phyloP scores from a whole-genome alignment of 2,888 invertebrate species.

The Hydraecia micacea region DNA sequence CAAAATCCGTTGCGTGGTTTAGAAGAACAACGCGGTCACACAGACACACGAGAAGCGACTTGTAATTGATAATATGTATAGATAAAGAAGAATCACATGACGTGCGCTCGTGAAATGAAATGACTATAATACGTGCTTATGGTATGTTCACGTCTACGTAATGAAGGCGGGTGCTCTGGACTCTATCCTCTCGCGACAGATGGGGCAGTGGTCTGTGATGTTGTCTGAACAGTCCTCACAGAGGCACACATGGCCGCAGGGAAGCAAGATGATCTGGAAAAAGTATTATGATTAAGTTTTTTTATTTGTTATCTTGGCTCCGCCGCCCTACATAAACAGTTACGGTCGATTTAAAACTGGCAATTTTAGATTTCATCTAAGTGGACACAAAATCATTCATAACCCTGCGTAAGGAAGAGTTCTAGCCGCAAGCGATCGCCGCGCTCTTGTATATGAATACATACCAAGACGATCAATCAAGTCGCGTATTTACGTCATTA shows the following conservation, averaged over 20 bases:
- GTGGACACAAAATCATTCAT: neutral
- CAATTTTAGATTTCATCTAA: neutral
- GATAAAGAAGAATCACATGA: neutral
- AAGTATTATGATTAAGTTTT: neutral
- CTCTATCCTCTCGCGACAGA: slow-evolving; percentile 93
- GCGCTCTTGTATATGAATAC: neutral
- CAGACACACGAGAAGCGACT: too few species aligned
- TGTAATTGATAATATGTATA: too few species aligned
- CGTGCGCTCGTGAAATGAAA: neutral
- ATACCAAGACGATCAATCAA: neutral
- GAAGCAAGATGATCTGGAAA: slow-evolving; percentile 93
- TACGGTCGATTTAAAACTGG: neutral
- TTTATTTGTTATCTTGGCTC: neutral
- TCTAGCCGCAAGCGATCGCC: neutral
- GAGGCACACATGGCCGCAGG: slow-evolving; percentile 97
- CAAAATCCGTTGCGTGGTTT: neutral
- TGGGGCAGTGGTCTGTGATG: slow-evolving; percentile 93
- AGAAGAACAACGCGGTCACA: neutral
- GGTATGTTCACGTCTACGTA: slow-evolving; percentile 83
- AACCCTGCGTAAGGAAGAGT: neutral
- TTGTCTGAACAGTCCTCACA: slow-evolving; percentile 96
- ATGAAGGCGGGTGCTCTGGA: slow-evolving; percentile 94
- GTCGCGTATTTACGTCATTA: neutral
- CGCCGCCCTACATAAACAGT: too few species aligned
- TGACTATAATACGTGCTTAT: neutral